A percentile compares a stretch with the other conserved stretches of the same genome.
phyloP scores from a whole-genome alignment of 1,140 invertebrate species.

The Anastrepha ludens region DNA sequence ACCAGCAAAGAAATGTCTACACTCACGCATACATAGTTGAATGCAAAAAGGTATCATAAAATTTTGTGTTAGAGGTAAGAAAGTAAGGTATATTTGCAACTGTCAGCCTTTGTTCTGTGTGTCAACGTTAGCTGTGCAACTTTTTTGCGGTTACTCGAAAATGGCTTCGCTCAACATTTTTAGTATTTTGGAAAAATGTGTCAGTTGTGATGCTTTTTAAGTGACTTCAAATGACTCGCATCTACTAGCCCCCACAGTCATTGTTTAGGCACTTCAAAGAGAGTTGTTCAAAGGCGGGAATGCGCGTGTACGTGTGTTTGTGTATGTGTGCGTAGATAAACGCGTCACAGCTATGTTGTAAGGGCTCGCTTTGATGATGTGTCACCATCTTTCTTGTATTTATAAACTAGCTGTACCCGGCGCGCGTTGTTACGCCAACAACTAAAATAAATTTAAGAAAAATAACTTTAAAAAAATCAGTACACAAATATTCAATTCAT shows the following conservation, averaged over 20 bases:
- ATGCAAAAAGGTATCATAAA: neutral
- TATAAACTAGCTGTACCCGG: too few relatives aligned
- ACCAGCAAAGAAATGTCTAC: neutral
- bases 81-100: neutral
- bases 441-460: too few relatives aligned
- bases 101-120: neutral
- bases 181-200: constrained; percentile 16
- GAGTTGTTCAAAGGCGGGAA: neutral
- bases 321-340: neutral
- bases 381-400: neutral
- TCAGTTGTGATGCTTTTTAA: constrained; percentile 43
- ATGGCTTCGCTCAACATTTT: neutral
- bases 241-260: neutral
- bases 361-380: neutral
- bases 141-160: neutral
- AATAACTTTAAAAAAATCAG: too few relatives aligned
- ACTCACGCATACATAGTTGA: neutral
- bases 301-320: neutral
- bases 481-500: too few relatives aligned
- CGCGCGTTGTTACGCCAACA: too few relatives aligned
- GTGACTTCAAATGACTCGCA: constrained; percentile 37
- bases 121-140: neutral
- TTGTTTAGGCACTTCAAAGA: constrained; percentile 26
- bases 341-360: neutral
- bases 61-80: neutral